Percentiles rank a stretch among this genome's conserved stretches.
Evolutionary conservation across 2,797 vertebrate species (phyloP).

Genomic region (Dendrocincla tyrannina): DNA sequence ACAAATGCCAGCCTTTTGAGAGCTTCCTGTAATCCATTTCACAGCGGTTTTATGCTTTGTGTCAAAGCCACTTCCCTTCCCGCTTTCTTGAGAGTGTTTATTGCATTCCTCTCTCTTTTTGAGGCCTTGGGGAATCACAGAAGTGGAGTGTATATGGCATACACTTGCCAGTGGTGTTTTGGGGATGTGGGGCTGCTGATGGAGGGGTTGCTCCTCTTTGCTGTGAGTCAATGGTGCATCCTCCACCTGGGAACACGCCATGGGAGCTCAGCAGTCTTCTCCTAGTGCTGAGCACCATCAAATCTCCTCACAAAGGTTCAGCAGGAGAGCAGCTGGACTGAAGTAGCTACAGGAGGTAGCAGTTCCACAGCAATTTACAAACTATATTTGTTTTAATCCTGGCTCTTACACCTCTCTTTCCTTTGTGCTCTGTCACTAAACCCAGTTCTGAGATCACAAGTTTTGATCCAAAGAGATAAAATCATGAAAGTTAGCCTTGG

Average conservation of each 20-base stretch:
- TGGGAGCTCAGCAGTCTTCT: not conserved
- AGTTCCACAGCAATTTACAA: not conserved
- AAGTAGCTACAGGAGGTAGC: not conserved
- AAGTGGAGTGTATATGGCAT: not conserved
- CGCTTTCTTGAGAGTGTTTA: not conserved
- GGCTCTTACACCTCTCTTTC: not conserved
- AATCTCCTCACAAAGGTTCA: not conserved
- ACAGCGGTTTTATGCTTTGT: not conserved
- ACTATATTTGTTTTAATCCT: not conserved
- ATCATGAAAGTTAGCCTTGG: not conserved
- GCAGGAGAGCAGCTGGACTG: not conserved
- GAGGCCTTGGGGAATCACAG: not conserved
- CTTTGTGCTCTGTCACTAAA: not conserved
- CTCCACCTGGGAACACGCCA: accelerated
- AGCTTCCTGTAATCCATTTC: not conserved
- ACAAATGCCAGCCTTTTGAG: not conserved
- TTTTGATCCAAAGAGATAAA: not conserved
- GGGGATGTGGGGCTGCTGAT: not conserved
- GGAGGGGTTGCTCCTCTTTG: not conserved
- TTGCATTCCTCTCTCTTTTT: not conserved
- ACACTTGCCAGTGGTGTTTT: accelerated
- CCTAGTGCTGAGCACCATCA: not conserved
- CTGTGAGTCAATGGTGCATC: accelerated
- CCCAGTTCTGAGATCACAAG: not conserved
- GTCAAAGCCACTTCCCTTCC: not conserved